phyloP scores from a whole-genome alignment of 1,140 invertebrate genomes.

The Dreissena rostriformis region DNA sequence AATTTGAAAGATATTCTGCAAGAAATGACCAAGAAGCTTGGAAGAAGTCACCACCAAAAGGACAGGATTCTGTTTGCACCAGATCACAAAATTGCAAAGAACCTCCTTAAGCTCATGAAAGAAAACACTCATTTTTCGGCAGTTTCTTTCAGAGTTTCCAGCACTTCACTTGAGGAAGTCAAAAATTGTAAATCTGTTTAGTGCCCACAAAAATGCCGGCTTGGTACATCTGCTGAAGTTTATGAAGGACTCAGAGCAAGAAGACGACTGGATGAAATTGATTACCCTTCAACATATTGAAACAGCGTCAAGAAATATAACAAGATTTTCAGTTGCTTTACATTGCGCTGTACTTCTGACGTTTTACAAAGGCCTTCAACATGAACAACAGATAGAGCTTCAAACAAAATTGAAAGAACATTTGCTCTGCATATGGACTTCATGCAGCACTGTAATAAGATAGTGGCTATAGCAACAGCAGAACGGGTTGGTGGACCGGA shows the following conservation, averaged over 20 bases:
- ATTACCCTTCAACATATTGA: slow-evolving; percentile 49
- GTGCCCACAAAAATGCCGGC: slow-evolving; percentile 30
- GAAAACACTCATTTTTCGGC: slow-evolving; percentile 13
- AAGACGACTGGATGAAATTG: neutral
- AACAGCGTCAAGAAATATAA: slow-evolving; percentile 29
- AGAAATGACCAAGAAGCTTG: slow-evolving; percentile 4
- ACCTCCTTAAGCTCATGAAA: slow-evolving; percentile 12
- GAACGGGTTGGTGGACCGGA: neutral
- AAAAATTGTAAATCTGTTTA: slow-evolving; percentile 33
- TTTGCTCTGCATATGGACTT: neutral
- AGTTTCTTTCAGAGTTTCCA: slow-evolving; percentile 52
- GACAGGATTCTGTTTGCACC: slow-evolving; percentile 34
- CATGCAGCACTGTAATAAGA: neutral
- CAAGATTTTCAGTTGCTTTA: slow-evolving; percentile 21
- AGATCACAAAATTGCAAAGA: slow-evolving; percentile 42
- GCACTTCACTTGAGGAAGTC: slow-evolving; percentile 38
- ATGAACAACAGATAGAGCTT: neutral
- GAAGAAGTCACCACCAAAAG: neutral
- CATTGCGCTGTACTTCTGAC: slow-evolving; percentile 17
- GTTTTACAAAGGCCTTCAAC: neutral
- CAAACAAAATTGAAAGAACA: neutral
- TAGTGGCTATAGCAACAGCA: neutral
- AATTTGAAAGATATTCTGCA: slow-evolving; percentile 40
- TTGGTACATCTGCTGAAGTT: slow-evolving; percentile 2
- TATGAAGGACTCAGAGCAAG: neutral